Base-by-base conservation (phyloP, 2,888 invertebrate species). In the Drosophila macrospina region DNA sequence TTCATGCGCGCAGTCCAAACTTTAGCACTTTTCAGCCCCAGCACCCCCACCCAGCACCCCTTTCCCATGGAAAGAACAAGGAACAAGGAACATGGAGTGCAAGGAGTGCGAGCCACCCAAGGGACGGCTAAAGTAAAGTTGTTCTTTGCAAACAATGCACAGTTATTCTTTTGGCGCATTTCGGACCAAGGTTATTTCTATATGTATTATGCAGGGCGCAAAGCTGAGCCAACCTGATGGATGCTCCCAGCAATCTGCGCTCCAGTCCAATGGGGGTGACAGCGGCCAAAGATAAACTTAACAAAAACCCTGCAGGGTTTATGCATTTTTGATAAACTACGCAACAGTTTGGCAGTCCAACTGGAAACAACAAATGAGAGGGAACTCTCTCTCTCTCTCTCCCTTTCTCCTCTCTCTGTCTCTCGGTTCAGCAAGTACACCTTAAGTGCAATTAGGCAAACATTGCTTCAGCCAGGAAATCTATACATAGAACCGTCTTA, bases 141-240 rank as follows among this genome's bases (percentile, higher is more conserved):
- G 66, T 84, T 84, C 81, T 76, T 86, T 70, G 69, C 84, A 76
- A 85, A 88, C 86, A 85, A 85, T 88, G 81, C 79, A 59, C 74
- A 84, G 81, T 78, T 84, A 88, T 85, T 86, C 84, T 86, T 78
- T 70, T 78, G 74, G 68, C 61, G 73, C 70, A 80, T 86, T 80
- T 84, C 78, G 80, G 75, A 83, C 80, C 87, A 83, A 88, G 84
- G 86, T 83, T 84, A 78, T 74, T 86, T 70, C 69, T 73, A 69
- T 80, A 88, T 86, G 67, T 70, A 88, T 74, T 71, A 82, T 76
- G 76, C 85, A 79, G 69, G 44, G 11, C 56, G 57, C 57, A 37
- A 10, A 16, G n/a, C 10, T 24, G 41, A 28, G 11, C 7, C 4
- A 73, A 74, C 50, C 63, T 70, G 70, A 70, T 66, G 78, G 63